These are phyloP conservation scores for Sycophila sp. DNA, from an alignment of 1,140 invertebrate genomes.

Conservation along the genomic window DNA sequence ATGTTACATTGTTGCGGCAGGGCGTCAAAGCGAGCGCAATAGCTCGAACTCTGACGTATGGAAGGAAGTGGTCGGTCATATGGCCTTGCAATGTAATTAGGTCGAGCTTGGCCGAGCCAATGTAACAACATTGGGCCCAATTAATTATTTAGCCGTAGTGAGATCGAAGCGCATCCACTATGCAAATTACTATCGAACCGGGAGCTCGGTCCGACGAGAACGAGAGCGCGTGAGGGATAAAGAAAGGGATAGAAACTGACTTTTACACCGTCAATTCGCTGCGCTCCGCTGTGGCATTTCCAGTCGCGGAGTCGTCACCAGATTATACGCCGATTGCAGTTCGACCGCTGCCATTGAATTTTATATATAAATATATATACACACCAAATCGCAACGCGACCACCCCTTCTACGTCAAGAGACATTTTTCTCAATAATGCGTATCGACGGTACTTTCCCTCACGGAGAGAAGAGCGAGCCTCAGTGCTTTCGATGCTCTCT, in stretches of 20 bases:
- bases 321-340: slow-evolving; percentile 1
- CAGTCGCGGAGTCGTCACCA: not conserved
- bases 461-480: too few relatives aligned
- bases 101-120: slow-evolving; percentile 25
- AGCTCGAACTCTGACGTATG: too few relatives aligned
- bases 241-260: slow-evolving; percentile 32
- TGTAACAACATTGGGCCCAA: slow-evolving; percentile 42
- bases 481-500: too few relatives aligned
- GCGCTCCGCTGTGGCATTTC: not conserved
- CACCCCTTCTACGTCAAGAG: too few relatives aligned
- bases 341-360: too few relatives aligned
- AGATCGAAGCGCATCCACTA: slow-evolving; percentile 52
- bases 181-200: slow-evolving; percentile 54
- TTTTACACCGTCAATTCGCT: slow-evolving; percentile 49
- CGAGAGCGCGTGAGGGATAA: not conserved
- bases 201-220: not conserved
- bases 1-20: too few relatives aligned
- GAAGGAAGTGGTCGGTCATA: too few relatives aligned
- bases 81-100: slow-evolving; percentile 43
- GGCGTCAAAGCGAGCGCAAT: too few relatives aligned
- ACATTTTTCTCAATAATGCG: slow-evolving; percentile 17
- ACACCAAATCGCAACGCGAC: too few relatives aligned
- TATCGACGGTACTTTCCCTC: too few relatives aligned
- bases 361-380: too few relatives aligned
- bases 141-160: slow-evolving; percentile 51